phyloP scores from a whole-genome alignment of 2,888 invertebrate genomes.

The Chymomyza amoena region DNA sequence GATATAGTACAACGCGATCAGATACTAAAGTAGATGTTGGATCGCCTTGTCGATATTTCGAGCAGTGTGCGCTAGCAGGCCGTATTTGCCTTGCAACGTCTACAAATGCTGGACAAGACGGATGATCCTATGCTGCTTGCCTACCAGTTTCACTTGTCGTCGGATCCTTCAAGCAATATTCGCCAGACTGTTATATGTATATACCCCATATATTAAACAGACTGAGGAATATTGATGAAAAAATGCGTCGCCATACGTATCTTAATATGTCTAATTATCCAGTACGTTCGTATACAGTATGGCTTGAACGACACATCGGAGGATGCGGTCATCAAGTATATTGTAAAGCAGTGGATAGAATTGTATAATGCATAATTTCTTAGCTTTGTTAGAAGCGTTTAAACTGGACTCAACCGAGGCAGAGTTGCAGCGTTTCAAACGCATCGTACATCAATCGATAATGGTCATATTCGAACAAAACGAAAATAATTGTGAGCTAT shows the following conservation, averaged over 20 bases:
- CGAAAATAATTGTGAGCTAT: conserved; percentile 76
- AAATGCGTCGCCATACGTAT: conserved; percentile 82
- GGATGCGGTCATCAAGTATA: conserved; percentile 79
- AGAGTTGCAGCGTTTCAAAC: conserved; percentile 82
- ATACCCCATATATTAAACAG: conserved; percentile 84
- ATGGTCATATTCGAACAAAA: conserved; percentile 81
- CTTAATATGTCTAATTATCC: conserved; percentile 79
- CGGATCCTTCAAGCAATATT: conserved; percentile 89
- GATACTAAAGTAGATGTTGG: too few species aligned
- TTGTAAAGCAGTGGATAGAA: conserved; percentile 88
- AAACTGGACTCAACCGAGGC: conserved; percentile 85
- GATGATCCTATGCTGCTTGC: conserved; percentile 87
- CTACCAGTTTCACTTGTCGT: conserved; percentile 85
- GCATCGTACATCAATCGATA: conserved; percentile 81
- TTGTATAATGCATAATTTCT: conserved; percentile 85
- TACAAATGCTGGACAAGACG: conserved; percentile 88
- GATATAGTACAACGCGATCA: conserved; percentile 88
- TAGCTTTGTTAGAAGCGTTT: conserved; percentile 86
- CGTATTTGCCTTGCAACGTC: conserved; percentile 86
- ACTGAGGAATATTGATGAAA: too few species aligned
- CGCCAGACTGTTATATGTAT: conserved; percentile 85
- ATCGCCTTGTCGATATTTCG: too few species aligned
- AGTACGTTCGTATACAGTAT: conserved; percentile 81
- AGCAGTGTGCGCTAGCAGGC: too few species aligned
- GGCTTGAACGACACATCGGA: conserved; percentile 84